Evolutionary conservation across 2,888 invertebrate genomes (phyloP), one percentile per base, ranked within the genome.

Genomic region (Palloptera scutellata): DNA sequence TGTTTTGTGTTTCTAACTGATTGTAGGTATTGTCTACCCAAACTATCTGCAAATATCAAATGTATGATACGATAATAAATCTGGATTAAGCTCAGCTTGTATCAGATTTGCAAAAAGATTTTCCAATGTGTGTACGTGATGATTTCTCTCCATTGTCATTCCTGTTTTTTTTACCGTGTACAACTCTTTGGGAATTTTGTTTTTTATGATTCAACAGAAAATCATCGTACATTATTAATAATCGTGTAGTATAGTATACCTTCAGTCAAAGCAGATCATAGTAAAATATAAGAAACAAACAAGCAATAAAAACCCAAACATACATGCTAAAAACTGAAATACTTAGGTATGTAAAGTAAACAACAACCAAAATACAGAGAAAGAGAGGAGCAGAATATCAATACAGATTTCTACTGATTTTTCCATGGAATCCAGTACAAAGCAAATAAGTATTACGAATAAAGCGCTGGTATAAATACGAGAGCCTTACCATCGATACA

Each of bases 131-230:
- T 30, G 6, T 30, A 30, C n/a, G n/a, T n/a, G n/a, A n/a, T n/a
- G n/a, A n/a, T 30, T 30, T 30, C 6, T 30, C 30, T 30, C 30
- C 2, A 30, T 30, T 30, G 30, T 6, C 2, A 30, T 30, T 30
- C 3, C 30, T 2, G 2, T 30, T 48, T 48, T 48, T n/a, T 48
- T 48, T 48, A 15, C 51, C 15, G 8, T 48, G 51, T 48, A 48
- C 51, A 4, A n/a, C 15, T 9, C 13, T 54, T 54, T 54, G 54
- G 54, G 54, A 15, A 54, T 54, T 54, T 54, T 45, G 10, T 45
- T 45, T 19, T 54, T 12, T 5, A 15, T 48, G 48, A 10, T 48
- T 48, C 48, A 13, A 11, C 15, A 4, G 48, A 48, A 48, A 48
- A 48, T 15, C n/a, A 15, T 48, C 15, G 30, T 30, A n/a, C 11